phyloP scores from a whole-genome alignment of 2,888 invertebrate species.

The Euspilapteryx auroguttella region DNA sequence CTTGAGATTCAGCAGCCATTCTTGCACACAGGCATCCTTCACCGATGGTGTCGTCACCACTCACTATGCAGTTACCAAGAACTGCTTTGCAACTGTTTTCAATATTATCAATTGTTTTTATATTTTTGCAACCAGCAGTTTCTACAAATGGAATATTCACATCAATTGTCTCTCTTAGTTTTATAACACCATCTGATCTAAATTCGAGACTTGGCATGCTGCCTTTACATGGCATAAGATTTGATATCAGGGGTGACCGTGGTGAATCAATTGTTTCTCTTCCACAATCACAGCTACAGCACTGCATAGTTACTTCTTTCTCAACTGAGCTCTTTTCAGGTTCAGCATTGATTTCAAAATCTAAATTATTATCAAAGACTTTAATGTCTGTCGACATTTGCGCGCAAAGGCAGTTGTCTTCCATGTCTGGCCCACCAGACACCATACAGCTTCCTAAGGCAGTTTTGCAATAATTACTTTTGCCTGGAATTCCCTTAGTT shows the following conservation, averaged over 20 bases:
- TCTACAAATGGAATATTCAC: slow-evolving; percentile 14
- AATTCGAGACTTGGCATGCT: slow-evolving; percentile 21
- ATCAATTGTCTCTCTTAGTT: slow-evolving; percentile 30
- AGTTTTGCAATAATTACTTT: slow-evolving; percentile 16
- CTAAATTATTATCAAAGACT: slow-evolving; percentile 12
- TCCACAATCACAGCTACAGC: slow-evolving; percentile 1
- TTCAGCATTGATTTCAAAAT: background rate
- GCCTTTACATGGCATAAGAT: background rate
- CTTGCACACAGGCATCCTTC: slow-evolving; percentile 43
- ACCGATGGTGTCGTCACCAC: slow-evolving; percentile 29
- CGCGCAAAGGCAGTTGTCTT: slow-evolving; percentile 22
- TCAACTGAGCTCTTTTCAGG: background rate
- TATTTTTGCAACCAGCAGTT: slow-evolving; percentile 3
- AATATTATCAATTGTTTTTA: slow-evolving; percentile 3
- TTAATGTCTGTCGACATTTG: slow-evolving; percentile 17
- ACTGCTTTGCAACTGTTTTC: slow-evolving; percentile 36
- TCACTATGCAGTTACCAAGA: slow-evolving; percentile 42
- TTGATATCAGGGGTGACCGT: too few relatives aligned
- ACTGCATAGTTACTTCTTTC: background rate
- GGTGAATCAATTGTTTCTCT: too few relatives aligned
- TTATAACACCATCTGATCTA: slow-evolving; percentile 27
- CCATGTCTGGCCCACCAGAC: slow-evolving; percentile 12
- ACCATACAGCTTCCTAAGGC: slow-evolving; percentile 24
- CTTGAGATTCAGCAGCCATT: slow-evolving; percentile 34
- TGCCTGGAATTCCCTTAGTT: background rate